These are phyloP conservation scores for Boloria selene DNA, from an alignment of 2,888 invertebrate genomes.

Conservation along the genomic window DNA sequence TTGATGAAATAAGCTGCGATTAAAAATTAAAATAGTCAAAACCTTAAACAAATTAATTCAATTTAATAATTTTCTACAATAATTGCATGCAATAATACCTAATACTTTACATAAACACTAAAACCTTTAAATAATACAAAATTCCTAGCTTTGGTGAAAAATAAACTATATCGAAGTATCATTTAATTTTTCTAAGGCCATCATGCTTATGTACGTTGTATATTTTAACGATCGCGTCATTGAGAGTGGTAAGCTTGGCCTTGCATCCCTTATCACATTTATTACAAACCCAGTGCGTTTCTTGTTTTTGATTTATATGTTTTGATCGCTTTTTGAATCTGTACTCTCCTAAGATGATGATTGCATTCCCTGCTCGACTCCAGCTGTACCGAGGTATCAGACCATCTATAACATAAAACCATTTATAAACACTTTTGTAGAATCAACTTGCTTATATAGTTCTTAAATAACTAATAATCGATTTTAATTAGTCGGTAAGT, in stretches of 20 bases:
- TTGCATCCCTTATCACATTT: conserved; percentile 74
- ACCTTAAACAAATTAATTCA: too few relatives aligned
- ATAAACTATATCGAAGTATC: conserved; percentile 27
- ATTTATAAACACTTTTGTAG: not conserved
- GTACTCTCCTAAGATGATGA: conserved; percentile 70
- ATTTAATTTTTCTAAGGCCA: conserved; percentile 52
- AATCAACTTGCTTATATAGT: not conserved
- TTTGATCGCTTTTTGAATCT: conserved; percentile 73
- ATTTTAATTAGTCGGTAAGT: too few relatives aligned
- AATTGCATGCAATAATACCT: not conserved
- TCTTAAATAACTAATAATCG: too few relatives aligned
- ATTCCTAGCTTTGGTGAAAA: conserved; percentile 6
- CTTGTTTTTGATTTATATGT: conserved; percentile 64
- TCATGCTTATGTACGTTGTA: conserved; percentile 68
- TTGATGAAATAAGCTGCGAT: too few relatives aligned
- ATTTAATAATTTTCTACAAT: too few relatives aligned
- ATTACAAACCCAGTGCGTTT: conserved; percentile 75
- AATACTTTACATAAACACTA: not conserved
- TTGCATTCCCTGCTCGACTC: conserved; percentile 73
- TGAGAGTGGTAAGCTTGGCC: conserved; percentile 67
- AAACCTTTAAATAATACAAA: not conserved
- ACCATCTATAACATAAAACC: conserved; percentile 40
- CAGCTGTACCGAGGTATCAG: conserved; percentile 66
- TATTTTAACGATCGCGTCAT: conserved; percentile 70
- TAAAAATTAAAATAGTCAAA: too few relatives aligned